phyloP scores from a whole-genome alignment of 2,888 invertebrate genomes.

The Drosophila koepferae region DNA sequence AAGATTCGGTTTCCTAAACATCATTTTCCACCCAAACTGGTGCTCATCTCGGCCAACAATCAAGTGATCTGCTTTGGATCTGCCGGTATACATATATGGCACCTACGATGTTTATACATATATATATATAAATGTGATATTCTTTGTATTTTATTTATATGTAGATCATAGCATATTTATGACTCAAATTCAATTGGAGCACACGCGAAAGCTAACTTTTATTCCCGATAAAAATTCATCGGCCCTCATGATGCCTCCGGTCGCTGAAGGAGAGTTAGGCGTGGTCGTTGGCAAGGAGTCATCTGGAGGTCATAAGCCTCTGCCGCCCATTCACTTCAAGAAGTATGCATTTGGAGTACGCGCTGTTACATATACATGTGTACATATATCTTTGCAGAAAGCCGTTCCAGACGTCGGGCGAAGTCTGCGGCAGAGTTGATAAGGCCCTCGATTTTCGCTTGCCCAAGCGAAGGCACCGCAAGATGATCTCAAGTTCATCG shows the following conservation, averaged over 20 bases:
- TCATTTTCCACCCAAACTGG: constrained; percentile 87
- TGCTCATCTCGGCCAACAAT: constrained; percentile 87
- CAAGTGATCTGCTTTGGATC: constrained; percentile 87
- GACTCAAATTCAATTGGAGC: constrained; percentile 84
- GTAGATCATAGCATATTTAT: constrained; percentile 82
- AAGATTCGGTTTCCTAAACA: constrained; percentile 88
- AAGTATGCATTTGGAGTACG: constrained; percentile 75
- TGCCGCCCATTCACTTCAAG: constrained; percentile 65
- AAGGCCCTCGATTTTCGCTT: constrained; percentile 64
- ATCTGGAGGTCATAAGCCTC: constrained; percentile 44
- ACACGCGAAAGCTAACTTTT: constrained; percentile 82
- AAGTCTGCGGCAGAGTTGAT: constrained; percentile 78
- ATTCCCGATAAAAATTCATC: constrained; percentile 63
- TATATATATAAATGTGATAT: neutral
- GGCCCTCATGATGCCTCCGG: constrained; percentile 25
- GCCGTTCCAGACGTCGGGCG: constrained; percentile 53
- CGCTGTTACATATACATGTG: neutral
- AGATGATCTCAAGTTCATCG: neutral
- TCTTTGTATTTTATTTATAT: neutral
- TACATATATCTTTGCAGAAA: constrained; percentile 53
- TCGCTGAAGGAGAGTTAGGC: constrained; percentile 14
- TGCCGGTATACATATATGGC: constrained; percentile 84
- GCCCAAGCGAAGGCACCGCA: constrained; percentile 30
- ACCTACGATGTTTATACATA: no score
- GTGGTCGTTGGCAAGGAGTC: constrained; percentile 37